Base-by-base conservation (phyloP, 1,140 invertebrate genomes). In the Cryptotermes secundus region DNA sequence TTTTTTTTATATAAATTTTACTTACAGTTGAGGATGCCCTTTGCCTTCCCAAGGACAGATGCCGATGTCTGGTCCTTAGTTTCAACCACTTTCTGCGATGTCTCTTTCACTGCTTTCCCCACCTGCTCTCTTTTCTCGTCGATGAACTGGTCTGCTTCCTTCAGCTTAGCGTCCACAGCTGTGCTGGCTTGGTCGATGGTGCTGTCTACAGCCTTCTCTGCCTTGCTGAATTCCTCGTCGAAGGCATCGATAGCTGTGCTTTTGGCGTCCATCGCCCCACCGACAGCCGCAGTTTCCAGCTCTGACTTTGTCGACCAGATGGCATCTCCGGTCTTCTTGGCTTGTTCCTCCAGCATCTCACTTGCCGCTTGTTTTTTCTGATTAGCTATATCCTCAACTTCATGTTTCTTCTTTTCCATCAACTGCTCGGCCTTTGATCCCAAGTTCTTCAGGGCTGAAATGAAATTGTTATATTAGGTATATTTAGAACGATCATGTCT, bases 401-500 rank as follows among this genome's bases (percentile, higher is more conserved):
- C 92, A 85, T 92, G 92, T 90, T 93, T 93, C 90, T 93, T 93
- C 85, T 90, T 90, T 72, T 92, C 92, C 88, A 93, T 92, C 83
- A 93, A 89, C 34, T 91, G 91, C 53, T 92, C 91, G 38, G 92
- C 92, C 89, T 93, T 82, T 14, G 84, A 79, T n/a, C 85, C 86
- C 79, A 88, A 81, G 84, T 87, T 86, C 84, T 88, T 88, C 42
- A 88, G 83, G 38, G 87, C 88, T 88, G 86, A 4, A 86, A 88
- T 31, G 12, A 49, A 34, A 83, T 9, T 2, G 2, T 81, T 24
- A 45, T 45, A 24, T 81, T 49, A 4, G 3, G 19, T 14, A 6
- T 38, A 38, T 38, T 38, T 12, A 38, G 38, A 79, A n/a, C 14
- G 14, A 14, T 79, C 14, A 31, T 79, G 72, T 79, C n/a, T 6